Conservation (phyloP, 2,113 vertebrate genomes). For the Apodemus sylvaticus region DNA sequence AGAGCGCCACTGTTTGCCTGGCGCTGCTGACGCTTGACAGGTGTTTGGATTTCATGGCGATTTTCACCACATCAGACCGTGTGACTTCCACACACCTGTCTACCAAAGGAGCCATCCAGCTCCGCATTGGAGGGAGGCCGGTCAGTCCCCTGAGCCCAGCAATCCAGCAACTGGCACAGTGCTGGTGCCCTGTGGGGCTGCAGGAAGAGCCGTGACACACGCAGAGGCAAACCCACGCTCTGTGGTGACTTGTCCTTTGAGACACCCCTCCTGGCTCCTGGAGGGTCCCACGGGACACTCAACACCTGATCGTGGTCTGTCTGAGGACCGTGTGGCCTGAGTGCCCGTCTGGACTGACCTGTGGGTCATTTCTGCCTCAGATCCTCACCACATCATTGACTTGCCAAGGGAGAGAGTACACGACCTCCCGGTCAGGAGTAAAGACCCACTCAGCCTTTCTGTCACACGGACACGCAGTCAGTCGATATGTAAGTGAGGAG, state of each 20-base stretch:
- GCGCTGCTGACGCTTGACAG: not conserved
- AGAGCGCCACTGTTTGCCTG: not conserved
- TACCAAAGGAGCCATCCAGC: not conserved
- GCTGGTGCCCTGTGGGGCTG: not conserved
- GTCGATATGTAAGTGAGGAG: not conserved
- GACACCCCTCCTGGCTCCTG: not conserved
- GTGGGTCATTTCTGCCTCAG: not conserved
- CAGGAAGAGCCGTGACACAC: not conserved
- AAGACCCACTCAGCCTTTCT: not conserved
- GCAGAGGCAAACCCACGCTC: not conserved
- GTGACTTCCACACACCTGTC: not conserved
- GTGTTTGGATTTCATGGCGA: not conserved
- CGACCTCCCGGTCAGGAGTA: not conserved
- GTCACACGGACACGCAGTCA: not conserved
- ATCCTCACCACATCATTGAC: not conserved
- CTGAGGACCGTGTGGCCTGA: not conserved
- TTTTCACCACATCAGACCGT: not conserved
- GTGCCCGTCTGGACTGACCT: not conserved
- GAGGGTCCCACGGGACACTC: not conserved
- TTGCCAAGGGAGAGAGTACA: not conserved
- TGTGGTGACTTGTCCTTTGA: not conserved
- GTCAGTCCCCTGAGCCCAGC: not conserved
- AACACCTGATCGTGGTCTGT: not conserved
- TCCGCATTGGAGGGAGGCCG: not conserved
- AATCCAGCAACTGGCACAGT: too few relatives aligned